A percentile compares a stretch with the other conserved stretches of the same genome.
These are phyloP conservation scores for Eurytoma californica DNA, from an alignment of 2,888 invertebrate species.

Conservation along the genomic window DNA sequence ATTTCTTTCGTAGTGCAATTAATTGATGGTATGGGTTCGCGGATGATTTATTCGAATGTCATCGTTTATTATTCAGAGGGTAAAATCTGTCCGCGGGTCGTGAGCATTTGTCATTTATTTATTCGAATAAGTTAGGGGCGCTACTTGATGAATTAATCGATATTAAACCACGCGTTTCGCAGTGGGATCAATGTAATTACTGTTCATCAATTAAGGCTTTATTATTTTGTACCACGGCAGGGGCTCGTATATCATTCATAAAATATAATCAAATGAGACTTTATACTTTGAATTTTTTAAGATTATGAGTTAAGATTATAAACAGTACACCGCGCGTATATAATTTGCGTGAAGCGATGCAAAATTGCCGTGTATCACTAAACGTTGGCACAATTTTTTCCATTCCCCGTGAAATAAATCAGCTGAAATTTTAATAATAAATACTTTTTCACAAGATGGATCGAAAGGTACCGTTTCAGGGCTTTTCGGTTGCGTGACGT, in stretches of 20 bases:
- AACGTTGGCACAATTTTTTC: conserved; percentile 20
- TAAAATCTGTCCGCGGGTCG: no score
- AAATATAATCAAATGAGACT: conserved; percentile 47
- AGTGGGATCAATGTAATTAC: conserved; percentile 45
- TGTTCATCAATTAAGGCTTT: conserved; percentile 45
- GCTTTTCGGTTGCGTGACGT: no score
- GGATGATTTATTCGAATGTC: no score
- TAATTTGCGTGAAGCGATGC: conserved; percentile 42
- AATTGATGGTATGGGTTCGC: no score
- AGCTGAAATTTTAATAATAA: neutral
- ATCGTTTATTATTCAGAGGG: no score
- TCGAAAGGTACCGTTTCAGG: no score
- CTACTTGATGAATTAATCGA: conserved; percentile 25
- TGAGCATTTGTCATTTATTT: no score
- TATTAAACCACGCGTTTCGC: conserved; percentile 6
- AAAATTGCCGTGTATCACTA: conserved; percentile 37
- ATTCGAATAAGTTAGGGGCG: neutral
- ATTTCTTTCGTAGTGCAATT: no score
- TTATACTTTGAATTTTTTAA: conserved; percentile 34
- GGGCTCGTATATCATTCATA: conserved; percentile 42
- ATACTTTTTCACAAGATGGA: neutral
- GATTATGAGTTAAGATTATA: conserved; percentile 47
- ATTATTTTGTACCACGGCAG: conserved; percentile 36
- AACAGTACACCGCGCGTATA: conserved; percentile 18
- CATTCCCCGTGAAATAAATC: conserved; percentile 25